Conservation (phyloP, 1,140 invertebrate species). For the Chironomus tepperi region DNA sequence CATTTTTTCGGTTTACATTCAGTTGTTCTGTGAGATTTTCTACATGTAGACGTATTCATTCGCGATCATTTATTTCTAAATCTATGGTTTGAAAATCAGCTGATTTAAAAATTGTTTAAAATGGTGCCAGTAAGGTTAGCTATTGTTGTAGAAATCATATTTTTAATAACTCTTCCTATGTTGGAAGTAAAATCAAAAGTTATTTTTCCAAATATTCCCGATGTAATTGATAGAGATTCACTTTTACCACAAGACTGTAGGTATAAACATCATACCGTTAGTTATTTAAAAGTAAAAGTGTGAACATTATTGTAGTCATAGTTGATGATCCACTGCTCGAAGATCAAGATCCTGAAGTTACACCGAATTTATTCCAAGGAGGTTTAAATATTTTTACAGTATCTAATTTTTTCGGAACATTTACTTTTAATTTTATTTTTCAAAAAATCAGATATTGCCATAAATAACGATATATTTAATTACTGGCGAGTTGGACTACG, state of each 20-base stretch:
- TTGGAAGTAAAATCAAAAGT: background rate
- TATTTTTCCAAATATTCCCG: background rate
- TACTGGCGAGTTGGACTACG: conserved; percentile 51
- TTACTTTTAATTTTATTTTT: background rate
- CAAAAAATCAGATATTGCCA: conserved; percentile 52
- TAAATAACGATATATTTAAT: conserved; percentile 43
- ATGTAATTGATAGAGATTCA: background rate
- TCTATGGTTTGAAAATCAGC: too few species aligned
- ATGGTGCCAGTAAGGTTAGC: background rate
- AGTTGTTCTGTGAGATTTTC: background rate
- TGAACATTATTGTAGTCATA: background rate
- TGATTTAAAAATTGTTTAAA: background rate
- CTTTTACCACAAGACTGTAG: background rate
- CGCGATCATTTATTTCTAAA: background rate
- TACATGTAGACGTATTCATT: background rate
- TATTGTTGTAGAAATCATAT: background rate
- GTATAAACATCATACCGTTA: background rate
- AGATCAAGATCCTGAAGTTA: conserved; percentile 53
- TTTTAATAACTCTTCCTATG: background rate
- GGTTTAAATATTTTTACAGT: conserved; percentile 29
- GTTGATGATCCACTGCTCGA: background rate
- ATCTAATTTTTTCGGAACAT: conserved; percentile 26
- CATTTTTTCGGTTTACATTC: background rate
- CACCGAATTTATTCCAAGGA: conserved; percentile 56
- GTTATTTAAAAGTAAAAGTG: background rate